Evolutionary conservation across 2,888 invertebrate species (phyloP).

Genomic region (Clepsis dumicolana): DNA sequence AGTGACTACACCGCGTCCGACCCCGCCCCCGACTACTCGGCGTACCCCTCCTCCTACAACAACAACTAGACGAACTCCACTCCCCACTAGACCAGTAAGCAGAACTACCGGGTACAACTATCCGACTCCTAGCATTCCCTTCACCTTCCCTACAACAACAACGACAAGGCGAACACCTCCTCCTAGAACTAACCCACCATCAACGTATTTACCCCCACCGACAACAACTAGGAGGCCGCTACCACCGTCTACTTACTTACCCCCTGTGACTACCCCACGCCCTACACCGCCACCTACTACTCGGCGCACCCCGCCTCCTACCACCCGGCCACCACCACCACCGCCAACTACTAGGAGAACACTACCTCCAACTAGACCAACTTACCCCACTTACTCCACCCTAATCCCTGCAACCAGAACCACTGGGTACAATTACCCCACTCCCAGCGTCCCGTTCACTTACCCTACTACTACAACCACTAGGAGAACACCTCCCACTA

Average conservation of each 20-base stretch:
- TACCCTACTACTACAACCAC: constrained; percentile 58
- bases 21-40: constrained; percentile 48
- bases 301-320: constrained; percentile 49
- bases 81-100: constrained; percentile 32
- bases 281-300: constrained; percentile 51
- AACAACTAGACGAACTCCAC: constrained; percentile 44
- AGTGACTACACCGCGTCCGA: constrained; percentile 45
- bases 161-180: constrained; percentile 45
- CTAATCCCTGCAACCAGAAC: constrained; percentile 51
- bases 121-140: constrained; percentile 54
- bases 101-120: constrained; percentile 65
- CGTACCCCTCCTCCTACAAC: constrained; percentile 47
- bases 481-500: constrained; percentile 47
- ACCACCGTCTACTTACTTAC: constrained; percentile 46
- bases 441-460: constrained; percentile 62
- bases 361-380: constrained; percentile 41
- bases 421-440: constrained; percentile 65
- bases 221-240: constrained; percentile 36
- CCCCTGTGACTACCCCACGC: constrained; percentile 42
- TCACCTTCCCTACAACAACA: constrained; percentile 53
- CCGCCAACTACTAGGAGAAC: constrained; percentile 49
- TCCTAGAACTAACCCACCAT: constrained; percentile 37
- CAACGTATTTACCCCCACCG: constrained; percentile 35
- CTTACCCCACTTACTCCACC: constrained; percentile 50
- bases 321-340: constrained; percentile 50